Percentiles rank a stretch among this genome's conserved stretches.
phyloP scores from a whole-genome alignment of 2,113 vertebrate species.

The Aythya baeri region DNA sequence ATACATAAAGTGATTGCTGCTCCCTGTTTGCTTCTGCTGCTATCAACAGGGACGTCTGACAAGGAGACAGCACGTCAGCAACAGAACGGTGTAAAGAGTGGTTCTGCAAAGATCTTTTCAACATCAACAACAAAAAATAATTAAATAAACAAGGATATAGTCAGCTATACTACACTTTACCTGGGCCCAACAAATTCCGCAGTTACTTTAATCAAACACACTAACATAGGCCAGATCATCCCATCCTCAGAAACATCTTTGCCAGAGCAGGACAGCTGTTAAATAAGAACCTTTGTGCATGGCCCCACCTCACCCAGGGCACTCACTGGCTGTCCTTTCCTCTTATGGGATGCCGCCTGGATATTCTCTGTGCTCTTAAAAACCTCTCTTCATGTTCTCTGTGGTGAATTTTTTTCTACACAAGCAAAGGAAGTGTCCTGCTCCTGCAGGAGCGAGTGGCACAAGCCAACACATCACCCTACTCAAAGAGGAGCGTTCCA shows the following conservation, averaged over 20 bases:
- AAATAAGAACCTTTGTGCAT: fast-evolving
- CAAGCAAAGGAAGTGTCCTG: neutral
- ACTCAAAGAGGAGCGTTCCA: neutral
- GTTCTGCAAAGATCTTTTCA: neutral
- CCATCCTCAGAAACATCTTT: neutral
- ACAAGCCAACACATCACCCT: neutral
- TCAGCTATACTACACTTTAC: neutral
- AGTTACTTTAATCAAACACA: neutral
- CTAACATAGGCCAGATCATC: neutral
- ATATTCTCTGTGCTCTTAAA: neutral
- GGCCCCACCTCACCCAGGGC: neutral
- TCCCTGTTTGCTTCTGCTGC: neutral
- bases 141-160: neutral
- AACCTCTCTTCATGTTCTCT: neutral
- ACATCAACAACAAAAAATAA: no score
- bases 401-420: neutral
- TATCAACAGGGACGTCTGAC: neutral
- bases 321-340: neutral
- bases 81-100: neutral
- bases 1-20: neutral
- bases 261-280: neutral
- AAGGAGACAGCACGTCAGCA: no score
- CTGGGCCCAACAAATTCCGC: neutral
- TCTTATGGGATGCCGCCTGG: neutral
- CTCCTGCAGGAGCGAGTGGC: neutral